Evolutionary conservation across 2,888 invertebrate species (phyloP).

Genomic region (Phoenoteleia sp.): DNA sequence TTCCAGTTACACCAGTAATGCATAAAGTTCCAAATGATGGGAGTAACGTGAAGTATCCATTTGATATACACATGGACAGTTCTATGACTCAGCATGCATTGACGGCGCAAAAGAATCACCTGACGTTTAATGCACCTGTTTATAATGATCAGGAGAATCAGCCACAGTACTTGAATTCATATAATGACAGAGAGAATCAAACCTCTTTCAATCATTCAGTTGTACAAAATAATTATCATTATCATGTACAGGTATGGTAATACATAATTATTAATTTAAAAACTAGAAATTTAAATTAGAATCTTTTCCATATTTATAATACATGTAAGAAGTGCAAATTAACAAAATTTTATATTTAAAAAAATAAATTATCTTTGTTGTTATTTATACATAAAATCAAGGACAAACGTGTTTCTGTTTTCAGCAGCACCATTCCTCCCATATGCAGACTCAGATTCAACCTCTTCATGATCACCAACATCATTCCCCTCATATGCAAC

Average conservation of each 20-base stretch:
- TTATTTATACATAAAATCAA: too few relatives aligned
- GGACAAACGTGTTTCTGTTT: constrained; percentile 77
- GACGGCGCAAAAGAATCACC: constrained; percentile 79
- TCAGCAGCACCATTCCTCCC: constrained; percentile 78
- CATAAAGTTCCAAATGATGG: constrained; percentile 78
- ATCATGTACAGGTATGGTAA: constrained; percentile 81
- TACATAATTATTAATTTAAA: constrained; percentile 86
- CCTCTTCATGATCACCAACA: constrained; percentile 23
- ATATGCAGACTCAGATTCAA: constrained; percentile 58
- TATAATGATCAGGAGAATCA: constrained; percentile 85
- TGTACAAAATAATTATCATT: constrained; percentile 83
- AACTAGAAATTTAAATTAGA: too few relatives aligned
- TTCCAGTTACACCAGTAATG: constrained; percentile 73
- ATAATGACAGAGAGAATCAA: constrained; percentile 80
- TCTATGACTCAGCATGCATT: constrained; percentile 85
- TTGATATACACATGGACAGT: constrained; percentile 85
- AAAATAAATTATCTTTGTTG: too few relatives aligned
- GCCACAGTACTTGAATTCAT: constrained; percentile 80
- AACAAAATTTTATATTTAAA: constrained; percentile 19
- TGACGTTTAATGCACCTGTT: constrained; percentile 77
- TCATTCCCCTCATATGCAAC: constrained; percentile 85
- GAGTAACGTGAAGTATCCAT: constrained; percentile 80
- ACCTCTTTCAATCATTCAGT: constrained; percentile 79
- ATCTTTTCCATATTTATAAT: too few relatives aligned
- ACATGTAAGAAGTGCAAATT: too few relatives aligned